These are phyloP conservation scores for Trachurus trachurus DNA, from an alignment of 2,797 vertebrate species.

Conservation along the genomic window DNA sequence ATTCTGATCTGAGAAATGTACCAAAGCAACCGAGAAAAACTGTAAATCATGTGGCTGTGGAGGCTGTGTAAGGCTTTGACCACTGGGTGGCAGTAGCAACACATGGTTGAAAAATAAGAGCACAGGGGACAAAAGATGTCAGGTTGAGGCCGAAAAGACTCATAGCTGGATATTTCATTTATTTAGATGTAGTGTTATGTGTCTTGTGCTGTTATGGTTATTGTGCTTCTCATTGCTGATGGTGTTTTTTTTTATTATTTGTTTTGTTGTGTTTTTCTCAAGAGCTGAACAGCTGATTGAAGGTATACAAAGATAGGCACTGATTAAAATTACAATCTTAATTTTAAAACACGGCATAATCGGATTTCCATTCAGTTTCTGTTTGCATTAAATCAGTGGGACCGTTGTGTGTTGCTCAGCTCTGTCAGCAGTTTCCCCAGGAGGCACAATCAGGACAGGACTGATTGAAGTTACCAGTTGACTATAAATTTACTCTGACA, in stretches of 20 bases:
- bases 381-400: constrained; percentile 18
- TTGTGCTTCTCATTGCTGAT: background rate
- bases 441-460: constrained; percentile 8
- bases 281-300: background rate
- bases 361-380: background rate
- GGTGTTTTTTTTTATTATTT: background rate
- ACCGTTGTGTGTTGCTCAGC: constrained; percentile 2
- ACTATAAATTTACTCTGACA: constrained; percentile 2
- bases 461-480: constrained; percentile 23
- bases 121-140: constrained; percentile 54
- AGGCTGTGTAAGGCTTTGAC: background rate
- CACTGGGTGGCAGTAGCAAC: constrained; percentile 81
- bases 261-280: background rate
- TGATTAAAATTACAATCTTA: background rate
- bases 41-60: background rate
- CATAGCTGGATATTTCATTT: constrained; percentile 10
- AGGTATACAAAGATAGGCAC: background rate
- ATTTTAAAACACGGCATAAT: background rate
- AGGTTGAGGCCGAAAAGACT: constrained; percentile 38
- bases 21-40: too few relatives aligned
- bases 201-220: constrained; percentile 4
- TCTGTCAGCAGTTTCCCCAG: constrained; percentile 9
- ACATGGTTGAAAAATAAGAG: constrained; percentile 24
- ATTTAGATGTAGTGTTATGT: background rate
- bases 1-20: too few relatives aligned